phyloP scores from a whole-genome alignment of 2,113 vertebrate species.

The Dromas ardeola region DNA sequence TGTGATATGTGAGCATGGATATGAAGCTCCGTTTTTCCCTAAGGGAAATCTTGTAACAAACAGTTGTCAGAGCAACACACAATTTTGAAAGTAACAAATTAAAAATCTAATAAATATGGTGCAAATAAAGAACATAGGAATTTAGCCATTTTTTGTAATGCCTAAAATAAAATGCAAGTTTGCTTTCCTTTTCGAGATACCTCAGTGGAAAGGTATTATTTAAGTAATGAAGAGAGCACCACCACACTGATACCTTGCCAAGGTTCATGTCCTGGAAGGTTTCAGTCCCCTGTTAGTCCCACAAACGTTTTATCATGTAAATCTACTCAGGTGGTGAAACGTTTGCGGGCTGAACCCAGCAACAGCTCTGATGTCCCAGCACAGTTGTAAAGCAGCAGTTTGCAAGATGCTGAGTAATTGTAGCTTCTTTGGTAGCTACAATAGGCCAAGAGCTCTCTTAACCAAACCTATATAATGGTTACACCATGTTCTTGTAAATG shows the following conservation, averaged over 20 bases:
- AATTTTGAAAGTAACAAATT: constrained; percentile 32
- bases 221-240: background rate
- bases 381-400: background rate
- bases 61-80: constrained; percentile 27
- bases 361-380: background rate
- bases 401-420: background rate
- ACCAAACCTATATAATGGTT: background rate
- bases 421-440: background rate
- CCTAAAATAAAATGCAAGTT: background rate
- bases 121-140: background rate
- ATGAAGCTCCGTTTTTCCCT: constrained; percentile 47
- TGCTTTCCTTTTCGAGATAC: background rate
- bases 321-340: background rate
- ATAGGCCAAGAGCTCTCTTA: background rate
- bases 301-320: background rate
- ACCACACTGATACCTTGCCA: background rate
- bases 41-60: constrained; percentile 52
- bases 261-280: background rate
- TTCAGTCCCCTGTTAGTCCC: background rate
- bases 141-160: background rate
- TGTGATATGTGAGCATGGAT: background rate
- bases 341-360: background rate
- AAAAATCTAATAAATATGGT: constrained; percentile 58
- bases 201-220: background rate
- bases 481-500: rapidly evolving